Evolutionary conservation across 2,888 invertebrate genomes (phyloP).

Genomic region (Rhaphigaster nebulosa): DNA sequence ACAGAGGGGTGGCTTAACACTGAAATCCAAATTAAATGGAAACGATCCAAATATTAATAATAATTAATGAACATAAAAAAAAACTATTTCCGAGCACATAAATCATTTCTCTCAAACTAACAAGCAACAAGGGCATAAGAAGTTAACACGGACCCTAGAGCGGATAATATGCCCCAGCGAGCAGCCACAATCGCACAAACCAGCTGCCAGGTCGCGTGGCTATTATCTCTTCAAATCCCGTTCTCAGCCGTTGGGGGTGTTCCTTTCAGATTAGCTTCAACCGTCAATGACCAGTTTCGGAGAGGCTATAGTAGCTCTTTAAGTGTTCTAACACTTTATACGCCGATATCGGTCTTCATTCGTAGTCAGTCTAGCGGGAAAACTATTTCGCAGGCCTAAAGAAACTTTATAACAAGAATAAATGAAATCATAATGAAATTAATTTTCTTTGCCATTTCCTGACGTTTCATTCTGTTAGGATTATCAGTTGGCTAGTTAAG

Average conservation of each 20-base stretch:
- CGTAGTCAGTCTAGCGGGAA: not conserved
- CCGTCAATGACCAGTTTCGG: not conserved
- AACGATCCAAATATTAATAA: not conserved
- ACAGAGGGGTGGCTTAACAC: too few species aligned
- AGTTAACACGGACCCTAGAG: not conserved
- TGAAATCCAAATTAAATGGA: too few species aligned
- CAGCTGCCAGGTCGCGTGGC: constrained; percentile 44
- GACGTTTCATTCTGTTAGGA: too few species aligned
- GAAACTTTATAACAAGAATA: too few species aligned
- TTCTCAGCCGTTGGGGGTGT: not conserved
- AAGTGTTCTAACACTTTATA: not conserved
- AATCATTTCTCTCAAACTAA: constrained; percentile 12
- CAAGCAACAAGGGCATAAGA: not conserved
- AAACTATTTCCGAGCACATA: not conserved
- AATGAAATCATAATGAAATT: too few species aligned
- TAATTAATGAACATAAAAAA: not conserved
- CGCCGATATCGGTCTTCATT: not conserved
- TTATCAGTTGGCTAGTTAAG: too few species aligned
- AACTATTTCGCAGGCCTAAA: not conserved
- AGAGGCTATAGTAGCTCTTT: not conserved
- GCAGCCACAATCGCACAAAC: constrained; percentile 15
- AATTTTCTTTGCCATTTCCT: too few species aligned
- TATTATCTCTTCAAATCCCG: constrained; percentile 33
- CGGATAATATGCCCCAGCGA: constrained; percentile 7
- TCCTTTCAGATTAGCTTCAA: constrained; percentile 23